phyloP scores from a whole-genome alignment of 2,797 vertebrate genomes.

The Mormyrops attenuatus region DNA sequence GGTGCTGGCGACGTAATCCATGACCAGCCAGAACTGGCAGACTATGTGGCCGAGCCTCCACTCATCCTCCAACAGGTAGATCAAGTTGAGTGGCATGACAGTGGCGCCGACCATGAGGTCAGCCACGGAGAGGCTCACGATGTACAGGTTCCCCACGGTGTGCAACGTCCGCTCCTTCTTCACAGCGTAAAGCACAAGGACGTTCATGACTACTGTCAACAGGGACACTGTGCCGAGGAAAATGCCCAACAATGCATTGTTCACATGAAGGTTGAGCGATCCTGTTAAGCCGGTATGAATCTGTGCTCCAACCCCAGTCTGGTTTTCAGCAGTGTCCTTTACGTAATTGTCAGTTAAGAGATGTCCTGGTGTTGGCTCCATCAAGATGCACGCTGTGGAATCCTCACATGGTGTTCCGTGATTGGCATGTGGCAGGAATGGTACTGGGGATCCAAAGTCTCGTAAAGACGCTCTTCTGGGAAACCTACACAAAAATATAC shows the following conservation, averaged over 20 bases:
- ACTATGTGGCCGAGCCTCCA: constrained; percentile 74
- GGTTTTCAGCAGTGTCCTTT: constrained; percentile 41
- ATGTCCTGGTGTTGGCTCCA: constrained; percentile 29
- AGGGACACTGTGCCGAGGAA: constrained; percentile 76
- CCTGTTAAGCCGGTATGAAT: constrained; percentile 42
- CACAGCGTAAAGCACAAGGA: constrained; percentile 84
- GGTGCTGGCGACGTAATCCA: constrained; percentile 94
- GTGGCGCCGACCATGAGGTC: constrained; percentile 84
- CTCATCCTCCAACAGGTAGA: constrained; percentile 67
- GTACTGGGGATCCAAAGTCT: not conserved
- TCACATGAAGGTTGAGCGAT: constrained; percentile 41
- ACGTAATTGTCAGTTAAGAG: constrained; percentile 15
- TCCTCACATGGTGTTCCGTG: constrained; percentile 39
- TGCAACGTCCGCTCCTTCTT: constrained; percentile 85
- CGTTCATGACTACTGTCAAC: constrained; percentile 81
- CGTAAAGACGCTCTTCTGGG: constrained; percentile 12
- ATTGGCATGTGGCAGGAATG: constrained; percentile 15
- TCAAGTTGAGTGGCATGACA: constrained; percentile 88
- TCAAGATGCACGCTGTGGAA: constrained; percentile 20
- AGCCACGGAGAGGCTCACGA: constrained; percentile 86
- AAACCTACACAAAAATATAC: constrained; percentile 34
- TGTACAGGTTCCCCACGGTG: constrained; percentile 91
- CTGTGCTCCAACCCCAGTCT: constrained; percentile 47
- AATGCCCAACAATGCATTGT: constrained; percentile 65
- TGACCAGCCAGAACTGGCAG: constrained; percentile 92